A percentile compares a stretch with the other conserved stretches of the same genome.
Evolutionary conservation across 1,140 invertebrate genomes (phyloP).

Genomic region (Philotrypesis tridentata): DNA sequence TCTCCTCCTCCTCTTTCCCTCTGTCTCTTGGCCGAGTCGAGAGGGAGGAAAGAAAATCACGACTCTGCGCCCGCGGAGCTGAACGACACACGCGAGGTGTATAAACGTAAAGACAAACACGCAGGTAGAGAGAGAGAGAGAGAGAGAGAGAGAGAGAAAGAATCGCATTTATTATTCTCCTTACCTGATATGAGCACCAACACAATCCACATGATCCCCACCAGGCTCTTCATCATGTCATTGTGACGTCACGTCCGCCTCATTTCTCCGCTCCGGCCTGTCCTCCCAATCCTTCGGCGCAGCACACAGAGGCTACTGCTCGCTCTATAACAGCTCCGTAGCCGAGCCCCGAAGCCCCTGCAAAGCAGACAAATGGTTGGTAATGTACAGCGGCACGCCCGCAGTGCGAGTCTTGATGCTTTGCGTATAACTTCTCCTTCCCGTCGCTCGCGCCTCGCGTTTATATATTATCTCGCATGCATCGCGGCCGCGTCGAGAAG

Average conservation of each 20-base stretch:
- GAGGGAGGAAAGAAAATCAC: too few species aligned
- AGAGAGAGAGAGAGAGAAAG: background rate
- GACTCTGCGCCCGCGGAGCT: too few species aligned
- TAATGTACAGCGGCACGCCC: background rate
- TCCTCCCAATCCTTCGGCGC: constrained; percentile 61
- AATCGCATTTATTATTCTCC: background rate
- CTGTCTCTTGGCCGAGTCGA: too few species aligned
- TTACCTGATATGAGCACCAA: constrained; percentile 77
- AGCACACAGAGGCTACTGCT: background rate
- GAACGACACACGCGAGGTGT: too few species aligned
- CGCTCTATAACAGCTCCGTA: background rate
- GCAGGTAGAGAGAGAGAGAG: too few species aligned
- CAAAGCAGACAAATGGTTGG: constrained; percentile 47
- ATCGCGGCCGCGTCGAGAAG: too few species aligned
- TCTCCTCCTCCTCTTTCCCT: too few species aligned
- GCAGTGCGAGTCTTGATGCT: background rate
- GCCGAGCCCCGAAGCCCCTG: constrained; percentile 52
- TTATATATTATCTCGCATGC: background rate
- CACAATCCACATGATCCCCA: constrained; percentile 78
- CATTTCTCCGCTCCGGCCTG: constrained; percentile 68
- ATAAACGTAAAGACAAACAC: too few species aligned
- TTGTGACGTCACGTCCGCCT: constrained; percentile 74
- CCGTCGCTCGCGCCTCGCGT: background rate
- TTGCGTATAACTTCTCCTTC: background rate
- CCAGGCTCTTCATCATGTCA: constrained; percentile 76